These are phyloP conservation scores for Sinosuthora webbiana DNA, from an alignment of 2,113 vertebrate species.

Conservation along the genomic window DNA sequence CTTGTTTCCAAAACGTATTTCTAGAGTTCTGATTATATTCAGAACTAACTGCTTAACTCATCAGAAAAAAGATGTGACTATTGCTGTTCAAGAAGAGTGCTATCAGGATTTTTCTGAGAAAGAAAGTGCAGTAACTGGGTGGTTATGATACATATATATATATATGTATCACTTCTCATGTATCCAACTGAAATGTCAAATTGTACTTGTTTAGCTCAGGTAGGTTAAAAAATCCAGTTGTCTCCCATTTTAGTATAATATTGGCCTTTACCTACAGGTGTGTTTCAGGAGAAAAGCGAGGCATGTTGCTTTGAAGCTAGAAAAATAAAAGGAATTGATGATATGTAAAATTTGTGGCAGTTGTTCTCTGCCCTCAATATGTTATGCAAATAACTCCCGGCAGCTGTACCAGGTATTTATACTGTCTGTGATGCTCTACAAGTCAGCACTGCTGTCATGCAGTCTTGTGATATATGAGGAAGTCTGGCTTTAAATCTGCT, in stretches of 20 bases:
- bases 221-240: not conserved
- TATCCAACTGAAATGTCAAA: not conserved
- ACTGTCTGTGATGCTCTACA: not conserved
- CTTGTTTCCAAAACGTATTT: not conserved
- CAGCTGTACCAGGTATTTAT: not conserved
- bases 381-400: not conserved
- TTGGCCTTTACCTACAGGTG: not conserved
- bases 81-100: not conserved
- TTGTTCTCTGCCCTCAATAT: not conserved
- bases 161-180: not conserved
- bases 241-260: not conserved
- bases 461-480: not conserved
- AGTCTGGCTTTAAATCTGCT: not conserved
- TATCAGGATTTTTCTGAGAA: not conserved
- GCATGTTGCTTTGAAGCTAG: not conserved
- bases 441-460: not conserved
- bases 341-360: not conserved
- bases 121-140: not conserved
- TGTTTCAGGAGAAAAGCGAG: not conserved
- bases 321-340: not conserved
- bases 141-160: not conserved
- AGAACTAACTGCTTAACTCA: not conserved
- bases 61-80: not conserved
- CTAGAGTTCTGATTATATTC: not conserved
- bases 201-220: not conserved